Conservation (phyloP, 2,113 vertebrate species). For the Perccottus glenii region DNA sequence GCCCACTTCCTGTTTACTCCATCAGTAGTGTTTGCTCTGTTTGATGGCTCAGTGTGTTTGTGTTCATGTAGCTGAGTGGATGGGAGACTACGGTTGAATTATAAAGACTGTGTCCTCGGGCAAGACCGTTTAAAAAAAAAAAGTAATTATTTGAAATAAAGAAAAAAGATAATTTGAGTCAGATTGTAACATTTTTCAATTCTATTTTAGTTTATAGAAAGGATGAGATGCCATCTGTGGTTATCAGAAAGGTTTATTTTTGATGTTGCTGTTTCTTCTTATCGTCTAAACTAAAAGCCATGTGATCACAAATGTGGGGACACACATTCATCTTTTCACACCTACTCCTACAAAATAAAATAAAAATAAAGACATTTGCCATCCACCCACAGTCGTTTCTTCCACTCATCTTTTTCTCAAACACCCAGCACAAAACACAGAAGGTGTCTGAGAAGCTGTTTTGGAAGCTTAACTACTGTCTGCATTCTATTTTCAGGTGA, state of each 20-base stretch:
- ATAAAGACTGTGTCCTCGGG: background rate
- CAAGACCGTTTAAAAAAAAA: too few relatives aligned
- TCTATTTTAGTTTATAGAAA: too few relatives aligned
- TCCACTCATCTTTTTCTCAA: background rate
- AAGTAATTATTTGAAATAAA: too few relatives aligned
- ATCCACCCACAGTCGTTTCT: background rate
- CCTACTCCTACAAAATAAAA: constrained; percentile 9
- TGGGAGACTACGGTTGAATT: background rate
- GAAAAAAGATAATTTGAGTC: too few relatives aligned
- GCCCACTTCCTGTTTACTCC: constrained; percentile 2
- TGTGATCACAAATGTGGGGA: background rate
- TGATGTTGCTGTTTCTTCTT: too few relatives aligned
- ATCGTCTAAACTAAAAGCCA: too few relatives aligned
- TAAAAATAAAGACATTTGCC: background rate
- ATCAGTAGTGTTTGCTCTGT: background rate
- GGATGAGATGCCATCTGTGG: too few relatives aligned
- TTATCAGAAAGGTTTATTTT: too few relatives aligned
- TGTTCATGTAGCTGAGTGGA: background rate
- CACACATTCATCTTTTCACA: background rate
- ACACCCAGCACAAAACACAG: background rate
- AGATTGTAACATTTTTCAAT: too few relatives aligned
- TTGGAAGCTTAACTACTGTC: background rate
- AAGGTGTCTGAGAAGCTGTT: background rate
- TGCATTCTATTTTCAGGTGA: background rate
- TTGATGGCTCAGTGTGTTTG: constrained; percentile 2